These are phyloP conservation scores for Gallinago media DNA, from an alignment of 2,113 vertebrate genomes.

Conservation along the genomic window DNA sequence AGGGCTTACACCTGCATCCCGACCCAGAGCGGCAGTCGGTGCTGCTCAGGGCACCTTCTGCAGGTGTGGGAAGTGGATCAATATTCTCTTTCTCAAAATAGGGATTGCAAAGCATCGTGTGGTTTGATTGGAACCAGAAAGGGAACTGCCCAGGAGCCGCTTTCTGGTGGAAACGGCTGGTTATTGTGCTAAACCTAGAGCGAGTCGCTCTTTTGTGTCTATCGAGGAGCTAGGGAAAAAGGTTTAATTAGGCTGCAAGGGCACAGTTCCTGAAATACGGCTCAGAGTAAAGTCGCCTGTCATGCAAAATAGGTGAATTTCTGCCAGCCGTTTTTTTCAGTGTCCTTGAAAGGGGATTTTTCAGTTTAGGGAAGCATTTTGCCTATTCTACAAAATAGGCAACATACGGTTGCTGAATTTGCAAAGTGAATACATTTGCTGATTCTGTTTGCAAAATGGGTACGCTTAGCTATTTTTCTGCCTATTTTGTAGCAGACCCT, in stretches of 20 bases:
- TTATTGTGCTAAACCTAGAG: neutral
- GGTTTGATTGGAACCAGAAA: neutral
- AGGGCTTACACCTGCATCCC: neutral
- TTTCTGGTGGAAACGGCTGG: neutral
- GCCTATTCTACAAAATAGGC: conserved; percentile 67
- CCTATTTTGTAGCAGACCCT: conserved; percentile 53
- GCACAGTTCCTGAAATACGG: conserved; percentile 6
- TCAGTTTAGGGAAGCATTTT: conserved; percentile 69
- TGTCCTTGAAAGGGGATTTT: conserved; percentile 73
- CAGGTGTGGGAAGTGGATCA: neutral
- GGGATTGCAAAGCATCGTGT: neutral
- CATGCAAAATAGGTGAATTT: conserved; percentile 68
- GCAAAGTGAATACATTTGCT: conserved; percentile 69
- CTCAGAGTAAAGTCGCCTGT: conserved; percentile 9
- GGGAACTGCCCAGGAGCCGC: neutral
- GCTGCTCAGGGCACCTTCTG: neutral
- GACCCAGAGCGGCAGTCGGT: accelerated
- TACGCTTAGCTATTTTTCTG: conserved; percentile 66
- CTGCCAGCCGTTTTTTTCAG: conserved; percentile 53
- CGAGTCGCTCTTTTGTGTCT: neutral
- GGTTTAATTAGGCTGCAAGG: conserved; percentile 30
- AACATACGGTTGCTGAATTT: conserved; percentile 66
- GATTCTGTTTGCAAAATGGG: conserved; percentile 67
- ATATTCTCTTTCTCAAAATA: neutral
- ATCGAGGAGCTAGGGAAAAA: conserved; percentile 27